Evolutionary conservation across 2,113 vertebrate species (phyloP), one percentile per base, ranked within the genome.

Genomic region (Eulacestoma nigropectus): DNA sequence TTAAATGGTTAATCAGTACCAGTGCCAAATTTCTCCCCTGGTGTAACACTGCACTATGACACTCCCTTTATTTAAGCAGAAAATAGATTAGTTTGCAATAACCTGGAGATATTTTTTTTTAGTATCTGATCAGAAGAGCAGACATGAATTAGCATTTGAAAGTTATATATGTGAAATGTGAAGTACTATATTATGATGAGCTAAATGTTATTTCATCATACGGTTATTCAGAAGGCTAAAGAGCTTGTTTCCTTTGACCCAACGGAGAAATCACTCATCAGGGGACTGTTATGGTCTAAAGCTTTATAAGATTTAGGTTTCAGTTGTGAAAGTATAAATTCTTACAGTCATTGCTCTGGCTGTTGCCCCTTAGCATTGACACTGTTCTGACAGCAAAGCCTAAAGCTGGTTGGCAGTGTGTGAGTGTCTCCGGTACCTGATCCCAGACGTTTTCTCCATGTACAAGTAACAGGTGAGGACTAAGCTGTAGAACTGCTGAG

Each of bases 121-220:
- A 23, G 11, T 33, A 26, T 29, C n/a, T 50, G 30, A 26, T 49
- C 44, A 57, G 52, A 29, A 46, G 47, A 81, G 64, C 22, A 44
- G 86, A 35, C 33, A 52, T 33, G 16, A 84, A 84, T 75, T 87
- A 73, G 9, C 32, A 55, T 73, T 70, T 65, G 35, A 77, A 91
- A 77, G 30, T 69, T 91, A 68, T 3, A 5, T 50, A 30, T 65
- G 30, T 50, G 74, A 89, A 95, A 83, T 44, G 13, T 29, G 44
- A 74, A 90, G 32, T 50, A 39, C 11, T 69, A 23, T 1, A 5
- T 79, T 69, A 62, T 4, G 32, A 89, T 73, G 70, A 95, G 33
- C 63, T 73, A 62, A 93, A 50, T 16, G 18, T 64, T 91, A 44
- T 89, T 93, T 91, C 46, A 82, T 73, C 79, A 39, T 37, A 35